Base-by-base conservation (phyloP, 2,113 vertebrate species). In the Myocastor coypus region DNA sequence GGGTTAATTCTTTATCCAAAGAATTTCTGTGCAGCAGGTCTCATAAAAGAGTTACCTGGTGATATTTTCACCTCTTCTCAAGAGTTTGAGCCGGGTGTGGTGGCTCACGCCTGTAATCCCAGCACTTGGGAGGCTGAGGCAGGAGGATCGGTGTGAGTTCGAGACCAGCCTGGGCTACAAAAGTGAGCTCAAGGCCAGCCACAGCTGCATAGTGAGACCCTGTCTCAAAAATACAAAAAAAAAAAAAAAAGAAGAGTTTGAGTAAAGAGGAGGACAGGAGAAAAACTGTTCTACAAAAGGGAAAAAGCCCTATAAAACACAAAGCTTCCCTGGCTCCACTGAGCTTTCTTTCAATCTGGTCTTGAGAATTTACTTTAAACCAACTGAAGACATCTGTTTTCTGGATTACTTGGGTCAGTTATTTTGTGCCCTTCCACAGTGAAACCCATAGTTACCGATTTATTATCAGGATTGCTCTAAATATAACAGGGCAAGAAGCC, bases 401-500 rank as follows among this genome's bases (percentile, higher is more conserved):
- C 91, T 93, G 94, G 92, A 96, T 98, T 96, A 95, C 63, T 81
- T 71, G 80, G 95, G 95, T 97, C 95, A 95, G 77, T 95, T 97
- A 93, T 96, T 96, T 87, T 83, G 80, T 96, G 93, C 94, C 95
- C 92, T 97, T 94, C 90, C 93, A 94, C 20, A 24, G 63, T 77
- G 94, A 92, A 87, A 91, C 68, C 83, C 94, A 96, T 78, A 91
- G 96, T 95, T 96, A 95, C 94, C 87, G 5, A 95, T 96, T 93
- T 96, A 97, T 96, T 95, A 94, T 89, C 95, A 96, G 78, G 90
- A 93, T 92, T 96, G 69, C 71, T 91, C 88, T 96, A 96, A 96
- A 94, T 91, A 97, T 88, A 97, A 91, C 92, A 94, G 84, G 97
- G 97, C 97, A 96, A 89, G 94, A 89, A 92, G 97, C 96, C 97